A percentile compares a stretch with the other conserved stretches of the same genome.
Evolutionary conservation across 1,140 invertebrate species (phyloP).

Genomic region (Camponotus vicinus): DNA sequence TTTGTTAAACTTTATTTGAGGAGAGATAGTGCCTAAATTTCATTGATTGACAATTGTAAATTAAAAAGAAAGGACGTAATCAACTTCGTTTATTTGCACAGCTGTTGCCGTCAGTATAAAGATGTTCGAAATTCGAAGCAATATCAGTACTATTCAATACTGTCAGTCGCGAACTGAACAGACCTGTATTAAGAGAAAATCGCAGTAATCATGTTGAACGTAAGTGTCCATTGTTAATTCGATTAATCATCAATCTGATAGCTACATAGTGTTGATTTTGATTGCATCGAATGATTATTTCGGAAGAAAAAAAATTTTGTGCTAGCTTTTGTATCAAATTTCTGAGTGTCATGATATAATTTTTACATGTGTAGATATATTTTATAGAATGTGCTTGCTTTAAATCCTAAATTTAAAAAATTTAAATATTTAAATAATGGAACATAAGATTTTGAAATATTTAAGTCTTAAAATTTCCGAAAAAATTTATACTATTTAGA

Average conservation of each 20-base stretch:
- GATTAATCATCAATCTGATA: background rate
- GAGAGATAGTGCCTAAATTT: background rate
- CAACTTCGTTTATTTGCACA: background rate
- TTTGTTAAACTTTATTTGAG: background rate
- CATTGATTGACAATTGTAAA: background rate
- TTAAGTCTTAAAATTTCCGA: background rate
- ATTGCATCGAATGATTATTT: background rate
- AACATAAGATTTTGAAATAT: background rate
- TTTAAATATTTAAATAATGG: background rate
- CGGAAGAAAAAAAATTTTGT: background rate
- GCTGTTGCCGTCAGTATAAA: background rate
- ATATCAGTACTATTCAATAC: background rate
- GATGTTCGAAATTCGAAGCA: background rate
- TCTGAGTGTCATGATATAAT: no score
- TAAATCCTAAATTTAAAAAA: no score
- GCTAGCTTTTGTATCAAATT: background rate
- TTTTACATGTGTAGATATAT: no score
- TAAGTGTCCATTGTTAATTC: conserved; percentile 15
- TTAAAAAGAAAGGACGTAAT: background rate
- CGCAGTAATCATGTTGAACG: conserved; percentile 25
- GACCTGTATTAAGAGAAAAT: background rate
- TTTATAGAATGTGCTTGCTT: no score
- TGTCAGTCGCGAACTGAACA: background rate
- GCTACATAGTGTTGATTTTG: background rate
- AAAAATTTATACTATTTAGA: conserved; percentile 3